Evolutionary conservation across 2,888 invertebrate genomes (phyloP), one percentile per base, ranked within the genome.

Genomic region (Syritta pipiens): DNA sequence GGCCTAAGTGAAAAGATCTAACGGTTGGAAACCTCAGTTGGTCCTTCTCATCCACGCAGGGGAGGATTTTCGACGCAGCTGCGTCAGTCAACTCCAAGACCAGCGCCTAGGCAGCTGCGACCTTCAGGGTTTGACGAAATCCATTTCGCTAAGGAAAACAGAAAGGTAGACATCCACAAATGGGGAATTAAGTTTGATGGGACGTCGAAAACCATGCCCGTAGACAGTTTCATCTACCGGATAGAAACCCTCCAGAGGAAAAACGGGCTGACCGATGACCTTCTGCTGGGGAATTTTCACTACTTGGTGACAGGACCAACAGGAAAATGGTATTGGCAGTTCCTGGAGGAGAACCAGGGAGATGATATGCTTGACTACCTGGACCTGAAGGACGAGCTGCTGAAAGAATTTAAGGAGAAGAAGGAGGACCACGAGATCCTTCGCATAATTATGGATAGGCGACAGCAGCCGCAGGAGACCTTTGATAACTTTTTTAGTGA

Each of bases 151-250:
- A n/a, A n/a, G n/a, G n/a, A n/a, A n/a, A n/a, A n/a, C n/a, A n/a
- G n/a, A 37, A 37, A n/a, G 35, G n/a, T n/a, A n/a, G n/a, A n/a
- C n/a, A n/a, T n/a, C n/a, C n/a, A n/a, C n/a, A n/a, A n/a, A n/a
- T n/a, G 55, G 55, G 55, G 55, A 10, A n/a, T 55, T 1, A 55
- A 40, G 6, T 55, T 55, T 37, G 37, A 55, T 3, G 40, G 40
- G 4, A 19, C 40, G 1, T 4, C 40, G 3, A 19, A 19, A 19
- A 4, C 40, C 0, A 42, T 55, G 37, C 10, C 37, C 0, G 55
- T 40, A 0, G 37, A 37, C n/a, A 55, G 26, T 14, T 55, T 40
- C 4, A 10, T 55, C 9, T 55, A 26, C n/a, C 12, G 53, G 1
- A 14, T 53, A 4, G 53, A 53, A 22, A 53, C 53, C 0, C 9